Base-by-base conservation (phyloP, 2,888 invertebrate genomes). In the Bimastos eiseni region DNA sequence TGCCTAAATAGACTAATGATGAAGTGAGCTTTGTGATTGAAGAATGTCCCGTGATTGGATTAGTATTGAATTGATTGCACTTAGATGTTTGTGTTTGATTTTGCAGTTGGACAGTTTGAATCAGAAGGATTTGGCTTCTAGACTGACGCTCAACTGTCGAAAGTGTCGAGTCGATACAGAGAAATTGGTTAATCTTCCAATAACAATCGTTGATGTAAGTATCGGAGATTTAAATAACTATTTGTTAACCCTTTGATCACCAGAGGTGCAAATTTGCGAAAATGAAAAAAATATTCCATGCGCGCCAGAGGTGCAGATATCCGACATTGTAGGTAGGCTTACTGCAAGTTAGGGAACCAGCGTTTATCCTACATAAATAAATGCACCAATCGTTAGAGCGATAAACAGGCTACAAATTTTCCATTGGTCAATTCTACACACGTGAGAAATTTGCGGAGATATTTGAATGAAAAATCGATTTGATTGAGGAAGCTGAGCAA, bases 101-200 rank as follows among this genome's bases (percentile, higher is more conserved):
- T 89, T 90, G 6, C 33, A 98, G 98, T 95, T 98, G 94, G 98
- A 98, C 94, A 97, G 97, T 92, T 95, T 98, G 90, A 96, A 96
- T 88, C 98, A 98, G 95, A 96, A 97, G 41, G 97, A 98, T 94
- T 94, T 98, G 92, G 98, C 98, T 0, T 98, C 98, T 83, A 96
- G 98, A 93, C 95, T 98, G 90, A 98, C 98, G 0, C 96, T 98
- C 91, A 98, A 98, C 95, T 98, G 98, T 95, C 96, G 97, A 92
- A 97, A 96, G 92, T 96, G 96, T 93, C 97, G 97, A 93, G 97
- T 98, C 13, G 97, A 97, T 93, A 97, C 97, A 11, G 97, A 97
- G 93, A 96, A 96, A 93, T 95, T 98, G 44, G 89, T 96, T 91
- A 92, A 93, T 34, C 93, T 97, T 89, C 96, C 97, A n/a, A 96